phyloP scores from a whole-genome alignment of 1,140 invertebrate genomes.

The Drosophila repleta region DNA sequence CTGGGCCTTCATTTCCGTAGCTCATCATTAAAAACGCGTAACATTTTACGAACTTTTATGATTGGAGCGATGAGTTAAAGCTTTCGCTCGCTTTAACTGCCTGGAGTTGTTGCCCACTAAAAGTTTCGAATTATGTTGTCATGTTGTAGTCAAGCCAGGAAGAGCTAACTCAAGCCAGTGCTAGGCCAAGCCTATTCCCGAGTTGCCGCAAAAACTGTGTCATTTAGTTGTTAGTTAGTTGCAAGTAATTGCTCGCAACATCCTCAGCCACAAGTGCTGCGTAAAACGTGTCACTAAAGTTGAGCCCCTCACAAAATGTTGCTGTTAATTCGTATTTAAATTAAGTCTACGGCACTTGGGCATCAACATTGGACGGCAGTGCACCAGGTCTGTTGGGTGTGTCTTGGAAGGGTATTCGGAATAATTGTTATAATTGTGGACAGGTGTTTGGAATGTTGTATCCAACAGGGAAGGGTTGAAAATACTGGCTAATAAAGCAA shows the following conservation, averaged over 20 bases:
- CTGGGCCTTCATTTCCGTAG: slow-evolving; percentile 40
- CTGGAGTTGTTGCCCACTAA: neutral
- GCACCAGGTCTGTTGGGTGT: slow-evolving; percentile 6
- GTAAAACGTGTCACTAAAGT: slow-evolving; percentile 28
- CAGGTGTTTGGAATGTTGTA: slow-evolving; percentile 5
- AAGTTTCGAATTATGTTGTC: slow-evolving; percentile 69
- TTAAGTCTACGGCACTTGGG: slow-evolving; percentile 24
- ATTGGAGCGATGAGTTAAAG: slow-evolving; percentile 48
- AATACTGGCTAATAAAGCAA: neutral
- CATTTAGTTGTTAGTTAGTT: slow-evolving; percentile 59
- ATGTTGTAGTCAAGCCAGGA: slow-evolving; percentile 41
- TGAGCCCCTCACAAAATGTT: slow-evolving; percentile 61
- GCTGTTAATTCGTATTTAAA: slow-evolving; percentile 51
- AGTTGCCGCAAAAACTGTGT: slow-evolving; percentile 57
- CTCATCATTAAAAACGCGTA: slow-evolving; percentile 75
- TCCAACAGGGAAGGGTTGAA: neutral
- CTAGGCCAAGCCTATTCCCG: slow-evolving; percentile 74
- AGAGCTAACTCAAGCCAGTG: neutral
- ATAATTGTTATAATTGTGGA: neutral
- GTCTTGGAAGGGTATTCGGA: neutral
- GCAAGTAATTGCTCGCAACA: slow-evolving; percentile 33
- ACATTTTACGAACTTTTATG: slow-evolving; percentile 69
- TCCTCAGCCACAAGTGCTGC: slow-evolving; percentile 9
- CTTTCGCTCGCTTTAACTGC: slow-evolving; percentile 26
- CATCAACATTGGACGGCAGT: slow-evolving; percentile 21